Conservation (phyloP, 2,113 vertebrate genomes). For the Nymphicus hollandicus region DNA sequence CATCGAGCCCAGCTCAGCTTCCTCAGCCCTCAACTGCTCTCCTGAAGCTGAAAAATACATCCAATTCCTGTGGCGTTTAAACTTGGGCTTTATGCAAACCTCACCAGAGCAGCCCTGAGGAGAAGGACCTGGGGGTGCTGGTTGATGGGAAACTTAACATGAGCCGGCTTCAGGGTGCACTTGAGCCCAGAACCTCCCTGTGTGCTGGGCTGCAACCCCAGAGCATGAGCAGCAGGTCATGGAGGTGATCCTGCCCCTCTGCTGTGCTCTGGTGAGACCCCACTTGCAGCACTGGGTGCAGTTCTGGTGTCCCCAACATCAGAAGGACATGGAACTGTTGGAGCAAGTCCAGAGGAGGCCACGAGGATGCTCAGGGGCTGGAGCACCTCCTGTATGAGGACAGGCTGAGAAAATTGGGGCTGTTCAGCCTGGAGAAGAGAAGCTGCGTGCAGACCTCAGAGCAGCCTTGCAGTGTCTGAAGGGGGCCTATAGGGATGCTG, state of each 20-base stretch:
- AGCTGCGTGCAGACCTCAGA: too few species aligned
- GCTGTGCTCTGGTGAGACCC: background rate
- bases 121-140: background rate
- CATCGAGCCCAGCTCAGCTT: background rate
- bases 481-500: too few species aligned
- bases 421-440: background rate
- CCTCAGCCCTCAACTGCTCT: background rate
- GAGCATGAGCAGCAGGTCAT: background rate
- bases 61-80: background rate
- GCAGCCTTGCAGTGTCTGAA: too few species aligned
- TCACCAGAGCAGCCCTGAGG: background rate
- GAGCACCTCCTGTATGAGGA: background rate
- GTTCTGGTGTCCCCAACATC: accelerated
- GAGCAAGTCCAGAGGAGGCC: background rate
- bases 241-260: background rate
- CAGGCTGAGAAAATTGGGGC: background rate
- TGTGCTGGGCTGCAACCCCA: background rate
- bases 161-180: background rate
- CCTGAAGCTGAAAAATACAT: background rate
- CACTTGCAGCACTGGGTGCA: background rate
- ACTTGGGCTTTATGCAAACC: background rate
- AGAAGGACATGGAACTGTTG: background rate
- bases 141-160: background rate
- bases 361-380: background rate
- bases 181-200: background rate